phyloP scores from a whole-genome alignment of 2,888 invertebrate genomes.

The Rhagium mordax region DNA sequence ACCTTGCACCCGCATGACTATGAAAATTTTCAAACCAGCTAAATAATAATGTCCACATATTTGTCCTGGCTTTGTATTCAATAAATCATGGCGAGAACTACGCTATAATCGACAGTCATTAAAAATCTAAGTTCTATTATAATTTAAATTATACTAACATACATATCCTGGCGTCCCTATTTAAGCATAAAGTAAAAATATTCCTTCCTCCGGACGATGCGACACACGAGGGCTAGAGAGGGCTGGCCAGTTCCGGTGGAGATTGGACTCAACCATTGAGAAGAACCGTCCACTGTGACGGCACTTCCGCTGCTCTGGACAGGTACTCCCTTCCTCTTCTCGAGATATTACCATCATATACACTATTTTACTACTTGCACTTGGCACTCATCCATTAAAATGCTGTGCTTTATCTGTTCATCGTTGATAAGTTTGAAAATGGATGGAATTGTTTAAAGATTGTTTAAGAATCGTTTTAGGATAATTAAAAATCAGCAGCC shows the following conservation, averaged over 20 bases:
- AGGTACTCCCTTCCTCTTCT: slow-evolving; percentile 51
- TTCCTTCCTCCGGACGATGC: slow-evolving; percentile 60
- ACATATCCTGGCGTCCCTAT: slow-evolving; percentile 55
- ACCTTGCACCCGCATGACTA: too few species aligned
- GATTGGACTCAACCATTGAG: slow-evolving; percentile 66
- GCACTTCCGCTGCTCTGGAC: slow-evolving; percentile 63
- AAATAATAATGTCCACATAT: too few species aligned
- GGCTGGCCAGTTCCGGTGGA: slow-evolving; percentile 66
- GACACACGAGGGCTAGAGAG: slow-evolving; percentile 55
- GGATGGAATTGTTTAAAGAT: neutral
- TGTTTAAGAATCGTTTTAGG: neutral
- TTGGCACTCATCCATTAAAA: slow-evolving; percentile 15
- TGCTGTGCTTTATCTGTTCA: slow-evolving; percentile 15
- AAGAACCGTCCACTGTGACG: slow-evolving; percentile 67
- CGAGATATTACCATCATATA: slow-evolving; percentile 32
- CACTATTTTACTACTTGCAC: slow-evolving; percentile 23
- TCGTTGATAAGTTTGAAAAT: neutral
- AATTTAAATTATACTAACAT: slow-evolving; percentile 50
- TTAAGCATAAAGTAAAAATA: slow-evolving; percentile 59
- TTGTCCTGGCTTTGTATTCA: too few species aligned
- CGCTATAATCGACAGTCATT: slow-evolving; percentile 25
- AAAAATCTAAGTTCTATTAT: slow-evolving; percentile 45
- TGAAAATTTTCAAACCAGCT: too few species aligned
- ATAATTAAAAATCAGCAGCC: neutral
- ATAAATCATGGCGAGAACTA: neutral